Evolutionary conservation across 2,888 invertebrate genomes (phyloP), one percentile per base, ranked within the genome.

Genomic region (Odontothrips loti): DNA sequence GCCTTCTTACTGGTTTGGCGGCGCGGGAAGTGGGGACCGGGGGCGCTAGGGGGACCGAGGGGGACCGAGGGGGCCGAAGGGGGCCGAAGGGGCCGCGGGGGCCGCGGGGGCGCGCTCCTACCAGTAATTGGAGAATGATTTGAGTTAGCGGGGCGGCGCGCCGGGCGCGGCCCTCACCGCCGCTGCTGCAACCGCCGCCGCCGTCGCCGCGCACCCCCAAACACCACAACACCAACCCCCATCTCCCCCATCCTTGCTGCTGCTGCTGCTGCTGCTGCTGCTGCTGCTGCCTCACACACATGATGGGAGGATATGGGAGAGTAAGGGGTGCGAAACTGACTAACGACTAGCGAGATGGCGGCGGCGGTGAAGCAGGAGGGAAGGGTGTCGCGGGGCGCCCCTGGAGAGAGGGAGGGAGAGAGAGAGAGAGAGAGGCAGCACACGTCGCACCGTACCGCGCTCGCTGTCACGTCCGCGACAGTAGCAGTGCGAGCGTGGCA

Each of bases 91-190:
- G 17, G 58, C 17, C 58, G 58, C 0, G 20, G n/a, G 58, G 58
- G 58, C n/a, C 17, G 58, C 51, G 51, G 20, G 58, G 34, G 34
- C 34, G 3, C 34, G 34, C 34, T 43, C 34, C 34, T 43, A 43
- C 58, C 58, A n/a, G 58, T 58, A 58, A 58, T 8, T 58, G 58
- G 58, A 58, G 58, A 58, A 58, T 58, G 58, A 58, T 58, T 58
- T 17, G 58, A 58, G 58, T 58, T 58, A 58, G 58, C 58, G n/a
- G 15, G 58, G 58, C 58, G 58, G 58, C 17, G 4, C 58, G 58
- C 58, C 58, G 15, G 17, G 58, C 11, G 6, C 34, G 34, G 34
- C 34, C 34, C 34, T 43, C 34, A 43, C 2, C 34, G 34, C 34
- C 34, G 34, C 34, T 6, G 34, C 34, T 6, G 34, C 34, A 2